These are phyloP conservation scores for Pholis gunnellus DNA, from an alignment of 2,113 vertebrate genomes.

Conservation along the genomic window DNA sequence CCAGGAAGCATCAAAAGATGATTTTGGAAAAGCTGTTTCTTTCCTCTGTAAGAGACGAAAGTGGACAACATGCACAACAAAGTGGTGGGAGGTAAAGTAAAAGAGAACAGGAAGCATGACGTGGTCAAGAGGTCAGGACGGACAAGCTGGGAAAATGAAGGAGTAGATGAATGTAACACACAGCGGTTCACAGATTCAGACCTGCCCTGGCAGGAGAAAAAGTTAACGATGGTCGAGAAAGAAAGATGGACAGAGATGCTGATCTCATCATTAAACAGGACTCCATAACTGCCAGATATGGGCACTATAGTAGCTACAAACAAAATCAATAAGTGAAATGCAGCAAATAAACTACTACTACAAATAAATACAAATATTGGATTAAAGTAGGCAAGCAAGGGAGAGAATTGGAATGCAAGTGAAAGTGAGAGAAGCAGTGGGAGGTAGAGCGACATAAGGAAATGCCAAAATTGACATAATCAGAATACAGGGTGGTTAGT, in stretches of 20 bases:
- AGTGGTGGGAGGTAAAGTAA: conserved; percentile 12
- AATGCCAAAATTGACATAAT: conserved; percentile 48
- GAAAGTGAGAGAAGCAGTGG: conserved; percentile 3
- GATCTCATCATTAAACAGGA: conserved; percentile 47
- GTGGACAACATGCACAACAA: background rate
- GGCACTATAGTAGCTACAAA: conserved; percentile 7
- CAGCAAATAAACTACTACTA: too few species aligned
- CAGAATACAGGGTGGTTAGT: conserved; percentile 33
- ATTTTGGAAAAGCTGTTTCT: conserved; percentile 21
- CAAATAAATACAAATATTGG: conserved; percentile 42
- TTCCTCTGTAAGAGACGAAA: conserved; percentile 32
- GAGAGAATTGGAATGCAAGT: background rate
- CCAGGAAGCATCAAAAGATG: conserved; percentile 14
- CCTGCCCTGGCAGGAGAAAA: background rate
- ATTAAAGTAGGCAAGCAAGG: conserved; percentile 15
- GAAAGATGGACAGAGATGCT: conserved; percentile 35
- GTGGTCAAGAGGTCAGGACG: conserved; percentile 17
- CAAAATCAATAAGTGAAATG: conserved; percentile 18
- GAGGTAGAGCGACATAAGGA: background rate
- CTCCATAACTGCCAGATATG: conserved; percentile 10
- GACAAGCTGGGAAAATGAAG: conserved; percentile 40
- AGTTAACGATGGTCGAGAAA: background rate
- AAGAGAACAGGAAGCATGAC: conserved; percentile 10
- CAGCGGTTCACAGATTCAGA: conserved; percentile 11
- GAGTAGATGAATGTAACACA: conserved; percentile 31